These are phyloP conservation scores for Eupsittula cactorum DNA, from an alignment of 2,113 vertebrate species.

Conservation along the genomic window DNA sequence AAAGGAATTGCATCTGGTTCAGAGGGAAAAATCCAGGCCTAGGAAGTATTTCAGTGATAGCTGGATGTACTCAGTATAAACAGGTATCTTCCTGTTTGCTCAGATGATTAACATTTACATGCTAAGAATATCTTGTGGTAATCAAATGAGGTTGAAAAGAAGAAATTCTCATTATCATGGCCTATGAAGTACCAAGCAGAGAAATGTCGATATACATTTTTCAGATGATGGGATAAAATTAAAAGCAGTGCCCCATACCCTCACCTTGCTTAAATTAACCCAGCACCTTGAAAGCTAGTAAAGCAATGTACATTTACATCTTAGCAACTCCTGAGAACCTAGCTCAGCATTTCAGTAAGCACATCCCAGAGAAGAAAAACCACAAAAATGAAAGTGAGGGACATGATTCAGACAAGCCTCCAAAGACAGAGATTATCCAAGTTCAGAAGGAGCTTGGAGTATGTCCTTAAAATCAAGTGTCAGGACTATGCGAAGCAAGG, in stretches of 20 bases:
- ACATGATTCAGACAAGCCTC: neutral
- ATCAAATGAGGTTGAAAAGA: conserved; percentile 19
- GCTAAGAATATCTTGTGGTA: neutral
- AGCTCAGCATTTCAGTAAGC: neutral
- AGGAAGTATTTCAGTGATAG: conserved; percentile 55
- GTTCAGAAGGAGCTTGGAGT: neutral
- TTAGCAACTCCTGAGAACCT: neutral
- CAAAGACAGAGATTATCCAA: neutral
- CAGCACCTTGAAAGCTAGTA: neutral
- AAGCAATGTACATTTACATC: neutral
- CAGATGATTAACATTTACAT: conserved; percentile 13
- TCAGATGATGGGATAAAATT: neutral
- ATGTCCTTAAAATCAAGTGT: neutral
- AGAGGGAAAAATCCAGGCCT: conserved; percentile 54
- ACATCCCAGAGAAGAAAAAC: neutral
- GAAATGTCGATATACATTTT: neutral
- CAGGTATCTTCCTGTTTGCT: conserved; percentile 56
- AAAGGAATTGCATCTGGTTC: conserved; percentile 69
- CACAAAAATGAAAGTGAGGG: neutral
- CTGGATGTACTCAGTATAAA: conserved; percentile 1
- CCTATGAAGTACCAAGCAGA: neutral
- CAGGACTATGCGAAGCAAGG: neutral
- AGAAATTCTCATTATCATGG: neutral
- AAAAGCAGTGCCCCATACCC: neutral
- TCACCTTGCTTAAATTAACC: neutral